phyloP scores from a whole-genome alignment of 2,888 invertebrate species.

The Archaeoteleia sp. region DNA sequence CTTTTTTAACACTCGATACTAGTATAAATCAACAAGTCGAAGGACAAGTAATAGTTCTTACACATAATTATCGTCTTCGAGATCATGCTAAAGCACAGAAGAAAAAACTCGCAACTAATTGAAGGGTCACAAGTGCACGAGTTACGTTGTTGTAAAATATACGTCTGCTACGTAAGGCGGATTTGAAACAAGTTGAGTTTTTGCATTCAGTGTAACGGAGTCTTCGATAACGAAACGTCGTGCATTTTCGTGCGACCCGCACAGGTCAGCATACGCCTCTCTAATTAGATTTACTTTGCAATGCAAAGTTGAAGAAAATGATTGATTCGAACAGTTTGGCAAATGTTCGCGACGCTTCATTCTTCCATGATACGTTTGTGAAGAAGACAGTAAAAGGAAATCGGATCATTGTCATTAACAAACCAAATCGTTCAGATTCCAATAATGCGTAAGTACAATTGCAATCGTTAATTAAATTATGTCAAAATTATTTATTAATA shows the following conservation, averaged over 20 bases:
- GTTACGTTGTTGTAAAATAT: slow-evolving; percentile 34
- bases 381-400: neutral
- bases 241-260: slow-evolving; percentile 52
- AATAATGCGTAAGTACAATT: neutral
- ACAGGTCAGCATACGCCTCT: slow-evolving; percentile 57
- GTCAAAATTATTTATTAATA: neutral
- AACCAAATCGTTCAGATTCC: no score
- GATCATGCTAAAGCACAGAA: neutral
- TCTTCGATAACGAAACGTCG: slow-evolving; percentile 48
- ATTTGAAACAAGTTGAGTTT: slow-evolving; percentile 29
- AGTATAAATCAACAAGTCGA: no score
- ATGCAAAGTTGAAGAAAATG: slow-evolving; percentile 47
- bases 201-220: slow-evolving; percentile 36
- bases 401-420: neutral
- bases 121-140: slow-evolving; percentile 45
- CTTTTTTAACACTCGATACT: no score
- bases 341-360: slow-evolving; percentile 32
- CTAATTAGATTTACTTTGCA: slow-evolving; percentile 59
- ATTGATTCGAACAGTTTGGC: slow-evolving; percentile 43
- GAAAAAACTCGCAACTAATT: slow-evolving; percentile 28
- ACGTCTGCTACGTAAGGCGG: slow-evolving; percentile 25
- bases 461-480: neutral
- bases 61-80: no score
- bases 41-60: no score
- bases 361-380: slow-evolving; percentile 14